These are phyloP conservation scores for Lipophrys pholis DNA, from an alignment of 2,113 vertebrate genomes.

Conservation along the genomic window DNA sequence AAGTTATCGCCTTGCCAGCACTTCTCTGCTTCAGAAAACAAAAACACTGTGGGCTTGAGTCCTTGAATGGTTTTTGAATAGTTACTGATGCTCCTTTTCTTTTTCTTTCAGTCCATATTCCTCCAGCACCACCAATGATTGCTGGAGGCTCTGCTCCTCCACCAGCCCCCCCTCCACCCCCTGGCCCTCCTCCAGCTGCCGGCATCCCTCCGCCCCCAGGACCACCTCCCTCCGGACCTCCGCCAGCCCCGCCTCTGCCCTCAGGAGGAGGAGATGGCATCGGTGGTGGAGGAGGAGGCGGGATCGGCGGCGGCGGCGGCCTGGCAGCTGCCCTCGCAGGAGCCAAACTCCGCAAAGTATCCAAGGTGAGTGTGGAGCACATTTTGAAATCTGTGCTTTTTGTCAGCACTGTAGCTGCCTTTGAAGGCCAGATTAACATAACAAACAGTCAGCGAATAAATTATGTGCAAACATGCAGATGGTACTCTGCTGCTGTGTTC, in stretches of 20 bases:
- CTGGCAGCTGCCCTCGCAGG: conserved; percentile 88
- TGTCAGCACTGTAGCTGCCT: background rate
- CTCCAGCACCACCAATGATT: conserved; percentile 69
- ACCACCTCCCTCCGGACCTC: conserved; percentile 81
- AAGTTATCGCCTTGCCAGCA: no score
- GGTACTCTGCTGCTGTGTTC: background rate
- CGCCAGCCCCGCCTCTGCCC: conserved; percentile 84
- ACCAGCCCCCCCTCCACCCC: conserved; percentile 68
- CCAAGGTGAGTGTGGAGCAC: conserved; percentile 81
- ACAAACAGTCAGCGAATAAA: background rate
- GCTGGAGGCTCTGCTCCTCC: conserved; percentile 65
- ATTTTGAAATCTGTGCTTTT: background rate
- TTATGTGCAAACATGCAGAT: background rate
- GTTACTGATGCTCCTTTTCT: background rate
- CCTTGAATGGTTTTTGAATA: no score
- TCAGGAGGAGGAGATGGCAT: conserved; percentile 72
- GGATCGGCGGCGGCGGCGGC: conserved; percentile 75
- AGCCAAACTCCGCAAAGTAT: conserved; percentile 90
- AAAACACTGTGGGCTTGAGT: no score
- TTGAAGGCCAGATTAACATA: background rate
- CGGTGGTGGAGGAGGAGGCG: conserved; percentile 69
- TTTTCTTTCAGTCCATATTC: conserved; percentile 40
- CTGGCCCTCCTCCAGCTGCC: conserved; percentile 71
- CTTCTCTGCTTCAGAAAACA: no score
- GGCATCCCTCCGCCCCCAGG: conserved; percentile 81